Evolutionary conservation across 2,113 vertebrate species (phyloP), one percentile per base, ranked within the genome.

Genomic region (Archocentrus centrarchus): DNA sequence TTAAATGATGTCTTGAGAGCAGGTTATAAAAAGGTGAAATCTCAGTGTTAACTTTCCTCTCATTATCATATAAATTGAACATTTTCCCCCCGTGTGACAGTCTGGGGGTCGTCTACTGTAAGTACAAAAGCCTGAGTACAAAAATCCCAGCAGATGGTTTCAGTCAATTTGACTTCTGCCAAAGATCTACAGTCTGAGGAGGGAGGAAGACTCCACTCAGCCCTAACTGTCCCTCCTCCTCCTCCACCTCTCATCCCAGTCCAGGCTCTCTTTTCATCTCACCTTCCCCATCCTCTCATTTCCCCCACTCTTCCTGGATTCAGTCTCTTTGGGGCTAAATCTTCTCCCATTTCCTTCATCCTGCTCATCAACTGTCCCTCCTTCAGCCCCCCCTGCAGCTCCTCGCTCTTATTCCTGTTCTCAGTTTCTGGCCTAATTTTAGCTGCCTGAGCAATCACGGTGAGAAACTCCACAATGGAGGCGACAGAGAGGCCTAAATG

Each of bases 141-240:
- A 55, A 80, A 85, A 75, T 60, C 27, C 2, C 75, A 64, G 50
- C 83, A 81, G 84, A 84, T 86, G 79, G 79, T 80, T 91, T 66
- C 68, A 81, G 66, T 73, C 76, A 41, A 9, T 73, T 47, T 55
- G 44, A 80, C 32, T 10, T 8, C 11, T 83, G 86, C 76, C 81
- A 76, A 80, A 24, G 22, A 37, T 3, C 37, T 39, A 2, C 8
- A 39, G 37, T 10, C 3, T 44, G 58, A 20, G 27, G 39, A 55
- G 61, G 58, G 37, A 39, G 9, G 5, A 24, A 70, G 66, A 30
- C 35, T 1, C 77, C 59, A 59, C 24, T 47, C 24, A 82, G 59
- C 61, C 78, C 75, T 63, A n/a, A 41, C 20, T 35, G 13, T 55
- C 77, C 37, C 37, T 39, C 37, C 37, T 37, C 37, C 37, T 3